Base-by-base conservation (phyloP, 2,888 invertebrate genomes). In the Antitype chi region DNA sequence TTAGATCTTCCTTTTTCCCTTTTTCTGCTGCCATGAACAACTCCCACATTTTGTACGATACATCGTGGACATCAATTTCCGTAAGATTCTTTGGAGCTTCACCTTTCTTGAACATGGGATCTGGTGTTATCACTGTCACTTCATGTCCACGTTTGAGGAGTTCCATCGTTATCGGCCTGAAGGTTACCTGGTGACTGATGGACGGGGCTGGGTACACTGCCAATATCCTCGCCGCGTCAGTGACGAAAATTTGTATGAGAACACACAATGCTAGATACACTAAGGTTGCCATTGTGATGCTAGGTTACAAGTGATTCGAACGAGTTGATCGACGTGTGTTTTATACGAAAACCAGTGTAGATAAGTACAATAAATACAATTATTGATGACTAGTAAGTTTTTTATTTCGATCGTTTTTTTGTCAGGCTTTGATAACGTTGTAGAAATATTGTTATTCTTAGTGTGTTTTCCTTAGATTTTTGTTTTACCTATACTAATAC, bases 181-280 rank as follows among this genome's bases (percentile, higher is more conserved):
- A 95, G 2, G 92, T 91, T 0, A 94, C 82, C 86, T 96, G 95
- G 72, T 96, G 96, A 62, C 96, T 96, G 38, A 94, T 90, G 0
- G 95, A 93, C 0, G 96, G 91, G 0, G 90, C 2, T 6, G 95
- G 91, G 38, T 93, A 88, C 0, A 93, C 81, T 0, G 86, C 92
- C 23, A 96, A 82, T 70, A 96, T 96, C 75, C 89, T 91, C 1
- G 92, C 93, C 2, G 89, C 84, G 49, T 90, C 81, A 66, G 43
- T 71, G 1, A 53, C 17, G 4, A 64, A 64, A 20, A 71, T 28
- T n/a, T 62, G 59, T 25, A 66, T 9, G n/a, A 69, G 5, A 23
- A 75, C 6, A 53, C 63, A 53, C 17, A 71, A 38, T 38, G n/a
- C 32, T 49, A 82, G 13, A 32, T 13, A 7, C 0, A 4, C 13